Evolutionary conservation across 2,797 vertebrate species (phyloP).

Genomic region (Pristis pectinata): DNA sequence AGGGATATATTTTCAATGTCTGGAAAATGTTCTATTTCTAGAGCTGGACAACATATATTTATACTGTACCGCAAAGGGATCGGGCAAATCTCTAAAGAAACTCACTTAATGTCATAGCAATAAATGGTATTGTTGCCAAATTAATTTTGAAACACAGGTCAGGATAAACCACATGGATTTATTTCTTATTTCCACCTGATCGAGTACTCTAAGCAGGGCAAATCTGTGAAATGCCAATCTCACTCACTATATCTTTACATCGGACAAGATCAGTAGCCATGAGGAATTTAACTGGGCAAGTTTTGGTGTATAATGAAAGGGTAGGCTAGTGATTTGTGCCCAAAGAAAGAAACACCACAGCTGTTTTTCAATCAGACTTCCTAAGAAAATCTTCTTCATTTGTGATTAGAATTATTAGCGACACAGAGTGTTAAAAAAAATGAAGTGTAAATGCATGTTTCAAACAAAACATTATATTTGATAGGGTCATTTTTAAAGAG

Average conservation of each 20-base stretch:
- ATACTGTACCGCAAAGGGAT: not conserved
- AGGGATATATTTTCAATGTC: slow-evolving; percentile 14
- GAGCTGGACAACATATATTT: not conserved
- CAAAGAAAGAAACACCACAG: not conserved
- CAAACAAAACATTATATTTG: no score
- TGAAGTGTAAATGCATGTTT: not conserved
- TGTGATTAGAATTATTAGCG: not conserved
- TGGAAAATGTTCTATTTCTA: slow-evolving; percentile 16
- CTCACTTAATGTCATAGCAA: not conserved
- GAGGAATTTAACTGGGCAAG: not conserved
- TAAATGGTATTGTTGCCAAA: not conserved
- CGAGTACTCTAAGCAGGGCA: not conserved
- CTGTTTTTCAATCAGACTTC: not conserved
- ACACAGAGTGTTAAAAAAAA: not conserved
- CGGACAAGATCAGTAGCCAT: not conserved
- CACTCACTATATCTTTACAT: not conserved
- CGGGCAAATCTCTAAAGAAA: not conserved
- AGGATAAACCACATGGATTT: not conserved
- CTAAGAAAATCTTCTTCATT: not conserved
- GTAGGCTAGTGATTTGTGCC: no score
- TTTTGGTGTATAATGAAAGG: not conserved
- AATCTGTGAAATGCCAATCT: not conserved
- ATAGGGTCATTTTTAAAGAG: not conserved
- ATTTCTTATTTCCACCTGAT: not conserved
- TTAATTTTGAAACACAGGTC: not conserved